These are phyloP conservation scores for Anaspis maculata DNA, from an alignment of 2,888 invertebrate species.

Conservation along the genomic window DNA sequence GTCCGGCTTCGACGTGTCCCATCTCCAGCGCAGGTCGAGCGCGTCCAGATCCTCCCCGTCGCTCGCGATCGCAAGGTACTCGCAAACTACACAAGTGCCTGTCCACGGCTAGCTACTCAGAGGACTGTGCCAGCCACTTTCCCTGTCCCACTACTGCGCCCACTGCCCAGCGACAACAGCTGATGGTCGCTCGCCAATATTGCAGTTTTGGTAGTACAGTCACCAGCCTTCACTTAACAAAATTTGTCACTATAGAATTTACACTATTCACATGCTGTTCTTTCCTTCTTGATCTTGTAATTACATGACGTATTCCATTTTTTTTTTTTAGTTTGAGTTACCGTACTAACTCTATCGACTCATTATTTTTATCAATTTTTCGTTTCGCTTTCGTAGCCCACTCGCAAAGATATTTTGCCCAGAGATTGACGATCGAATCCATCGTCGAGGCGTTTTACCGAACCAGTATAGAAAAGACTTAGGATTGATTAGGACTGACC, in stretches of 20 bases:
- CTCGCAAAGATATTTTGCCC: too few species aligned
- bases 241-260: slow-evolving; percentile 12
- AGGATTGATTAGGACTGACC: too few species aligned
- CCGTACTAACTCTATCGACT: too few species aligned
- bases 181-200: slow-evolving; percentile 83
- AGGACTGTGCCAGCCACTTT: slow-evolving; percentile 47
- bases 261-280: slow-evolving; percentile 12
- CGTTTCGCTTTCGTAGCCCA: too few species aligned
- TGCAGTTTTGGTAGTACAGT: slow-evolving; percentile 93
- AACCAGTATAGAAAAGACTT: too few species aligned
- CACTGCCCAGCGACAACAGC: slow-evolving; percentile 47
- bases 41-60: slow-evolving; percentile 60
- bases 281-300: not conserved
- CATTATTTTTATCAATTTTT: not conserved
- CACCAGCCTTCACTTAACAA: slow-evolving; percentile 47
- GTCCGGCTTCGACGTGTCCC: slow-evolving; percentile 49
- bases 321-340: slow-evolving; percentile 8
- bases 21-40: slow-evolving; percentile 31
- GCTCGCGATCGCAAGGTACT: slow-evolving; percentile 93
- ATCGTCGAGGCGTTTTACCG: too few species aligned
- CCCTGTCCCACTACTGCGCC: slow-evolving; percentile 36
- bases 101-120: slow-evolving; percentile 79
- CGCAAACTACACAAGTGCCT: slow-evolving; percentile 87
- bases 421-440: too few species aligned
- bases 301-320: slow-evolving; percentile 2